Conservation (phyloP, 1,140 invertebrate species). For the Procambarus virginalis region DNA sequence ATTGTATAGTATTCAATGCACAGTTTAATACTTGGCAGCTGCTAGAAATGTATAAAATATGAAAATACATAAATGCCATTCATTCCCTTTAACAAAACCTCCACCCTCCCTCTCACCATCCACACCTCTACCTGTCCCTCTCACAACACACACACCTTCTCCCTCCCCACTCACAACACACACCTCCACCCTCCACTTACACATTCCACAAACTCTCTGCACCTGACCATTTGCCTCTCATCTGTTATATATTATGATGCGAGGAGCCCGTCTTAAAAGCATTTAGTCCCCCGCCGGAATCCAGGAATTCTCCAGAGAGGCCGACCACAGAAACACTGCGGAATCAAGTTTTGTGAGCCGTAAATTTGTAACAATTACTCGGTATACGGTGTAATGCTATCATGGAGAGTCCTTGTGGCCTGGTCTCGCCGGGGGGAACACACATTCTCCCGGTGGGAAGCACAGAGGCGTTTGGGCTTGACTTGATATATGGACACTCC, state of each 20-base stretch:
- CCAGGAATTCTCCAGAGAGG: not conserved
- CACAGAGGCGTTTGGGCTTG: no score
- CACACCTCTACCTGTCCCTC: no score
- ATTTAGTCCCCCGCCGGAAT: not conserved
- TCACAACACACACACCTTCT: not conserved
- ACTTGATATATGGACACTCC: no score
- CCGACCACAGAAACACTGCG: not conserved
- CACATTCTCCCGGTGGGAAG: no score
- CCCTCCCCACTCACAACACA: not conserved
- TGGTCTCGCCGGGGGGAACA: no score
- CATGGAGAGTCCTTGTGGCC: no score
- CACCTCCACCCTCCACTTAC: not conserved
- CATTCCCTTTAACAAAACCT: not conserved
- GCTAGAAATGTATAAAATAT: no score
- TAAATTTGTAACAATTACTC: conserved; percentile 23
- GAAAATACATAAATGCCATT: no score
- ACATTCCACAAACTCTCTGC: not conserved
- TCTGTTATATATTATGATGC: conserved; percentile 40
- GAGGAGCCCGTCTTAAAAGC: conserved; percentile 7
- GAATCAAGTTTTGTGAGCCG: not conserved
- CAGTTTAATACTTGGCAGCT: no score
- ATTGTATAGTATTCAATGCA: no score
- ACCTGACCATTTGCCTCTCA: conserved; percentile 7
- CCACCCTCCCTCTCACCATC: not conserved
- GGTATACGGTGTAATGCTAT: conserved; percentile 4